Base-by-base conservation (phyloP, 2,888 invertebrate genomes). In the Boloria euphrosyne region DNA sequence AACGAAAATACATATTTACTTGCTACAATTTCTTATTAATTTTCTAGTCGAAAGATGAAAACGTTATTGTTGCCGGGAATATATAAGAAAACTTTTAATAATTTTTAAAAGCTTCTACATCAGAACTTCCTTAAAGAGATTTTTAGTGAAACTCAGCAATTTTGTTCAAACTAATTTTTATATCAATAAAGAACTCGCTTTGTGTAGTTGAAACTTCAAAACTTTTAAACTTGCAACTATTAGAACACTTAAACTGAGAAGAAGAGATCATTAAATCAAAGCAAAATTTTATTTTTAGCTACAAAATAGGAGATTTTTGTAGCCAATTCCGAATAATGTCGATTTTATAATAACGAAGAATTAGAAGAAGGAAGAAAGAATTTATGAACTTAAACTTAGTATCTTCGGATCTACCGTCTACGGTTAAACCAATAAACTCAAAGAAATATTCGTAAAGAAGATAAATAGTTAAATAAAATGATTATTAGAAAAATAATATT, bases 51-150 rank as follows among this genome's bases (percentile, higher is more conserved):
- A 38, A 38, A 38, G 31, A 38, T 38, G 31, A 18, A 46, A 18
- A 18, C 18, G 13, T 18, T 51, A 51, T 61, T 51, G 22, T 52
- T 52, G 22, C 44, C 46, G 22, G n/a, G 44, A 52, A 61, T 44
- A 61, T 18, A 51, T 52, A 61, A 67, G 62, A n/a, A 31, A 68
- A 68, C 44, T 68, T 68, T 65, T 55, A 68, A 65, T 65, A 65
- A 61, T 65, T 58, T 60, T 59, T 51, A 53, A 66, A 68, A 62
- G 62, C 53, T 68, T 50, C 50, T 44, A 38, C 47, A 55, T 65
- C 53, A 57, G 43, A 62, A 58, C 63, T 67, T 59, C 17, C 52
- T 67, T 44, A 51, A 62, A 61, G 52, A 51, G 58, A 64, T 65
- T 68, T 65, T 58, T 49, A 65, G 53, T 57, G 4, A 57, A 57